Evolutionary conservation across 2,113 vertebrate genomes (phyloP).

Genomic region (Eulacestoma nigropectus): DNA sequence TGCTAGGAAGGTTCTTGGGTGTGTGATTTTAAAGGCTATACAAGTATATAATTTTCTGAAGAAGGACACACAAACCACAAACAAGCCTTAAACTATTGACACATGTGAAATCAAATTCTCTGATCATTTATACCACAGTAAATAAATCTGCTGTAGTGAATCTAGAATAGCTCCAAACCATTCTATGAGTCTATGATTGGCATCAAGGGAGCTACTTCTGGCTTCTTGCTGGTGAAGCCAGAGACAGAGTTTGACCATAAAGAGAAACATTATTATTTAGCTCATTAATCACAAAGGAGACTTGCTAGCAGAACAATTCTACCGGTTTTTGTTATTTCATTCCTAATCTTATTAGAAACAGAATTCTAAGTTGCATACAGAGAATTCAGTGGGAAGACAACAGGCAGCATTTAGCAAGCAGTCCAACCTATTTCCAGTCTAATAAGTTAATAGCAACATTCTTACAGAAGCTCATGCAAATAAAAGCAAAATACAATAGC

Average conservation of each 20-base stretch:
- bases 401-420: slow-evolving; percentile 3
- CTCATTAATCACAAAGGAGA: slow-evolving; percentile 35
- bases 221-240: not conserved
- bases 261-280: slow-evolving; percentile 37
- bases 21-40: not conserved
- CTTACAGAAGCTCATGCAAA: not conserved
- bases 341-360: slow-evolving; percentile 45
- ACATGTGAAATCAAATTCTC: slow-evolving; percentile 20
- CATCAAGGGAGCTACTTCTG: not conserved
- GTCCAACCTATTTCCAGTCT: not conserved
- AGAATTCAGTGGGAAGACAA: not conserved
- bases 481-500: slow-evolving; percentile 34
- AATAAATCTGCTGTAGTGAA: not conserved
- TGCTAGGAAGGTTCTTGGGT: not conserved
- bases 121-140: not conserved
- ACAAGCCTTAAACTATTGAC: slow-evolving; percentile 14
- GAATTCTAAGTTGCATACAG: not conserved
- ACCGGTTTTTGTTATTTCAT: not conserved
- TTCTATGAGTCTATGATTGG: not conserved
- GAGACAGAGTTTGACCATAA: not conserved
- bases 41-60: not conserved
- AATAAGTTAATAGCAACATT: slow-evolving; percentile 29
- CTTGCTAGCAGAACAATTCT: not conserved
- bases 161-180: not conserved
- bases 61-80: slow-evolving; percentile 1